phyloP scores from a whole-genome alignment of 2,797 vertebrate genomes.

The Mycteria americana region DNA sequence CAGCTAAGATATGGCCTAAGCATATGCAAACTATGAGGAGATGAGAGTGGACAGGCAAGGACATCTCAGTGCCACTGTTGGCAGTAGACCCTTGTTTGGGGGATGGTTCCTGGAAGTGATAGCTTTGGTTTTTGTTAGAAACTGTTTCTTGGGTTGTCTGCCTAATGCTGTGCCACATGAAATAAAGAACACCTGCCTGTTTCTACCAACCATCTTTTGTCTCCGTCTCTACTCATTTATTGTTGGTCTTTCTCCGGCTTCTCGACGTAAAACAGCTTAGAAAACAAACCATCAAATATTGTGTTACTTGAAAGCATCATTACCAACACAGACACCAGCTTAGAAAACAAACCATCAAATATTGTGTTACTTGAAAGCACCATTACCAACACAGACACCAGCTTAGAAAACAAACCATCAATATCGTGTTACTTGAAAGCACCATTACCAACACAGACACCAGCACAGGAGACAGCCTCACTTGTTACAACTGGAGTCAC shows the following conservation, averaged over 20 bases:
- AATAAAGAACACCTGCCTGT: conserved; percentile 73
- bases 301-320: background rate
- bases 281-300: background rate
- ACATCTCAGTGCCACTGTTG: conserved; percentile 31
- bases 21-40: background rate
- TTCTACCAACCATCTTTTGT: conserved; percentile 59
- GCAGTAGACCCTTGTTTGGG: conserved; percentile 31
- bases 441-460: background rate
- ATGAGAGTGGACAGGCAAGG: conserved; percentile 35
- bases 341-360: background rate
- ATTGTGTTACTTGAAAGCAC: background rate
- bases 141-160: conserved; percentile 67
- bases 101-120: conserved; percentile 24
- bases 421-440: background rate
- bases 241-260: background rate
- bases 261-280: background rate
- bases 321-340: no score
- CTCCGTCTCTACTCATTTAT: conserved; percentile 39
- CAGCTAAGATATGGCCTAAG: background rate
- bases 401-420: background rate
- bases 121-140: conserved; percentile 59
- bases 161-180: conserved; percentile 69
- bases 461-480: background rate
- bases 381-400: background rate
- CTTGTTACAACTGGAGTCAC: background rate